phyloP scores from a whole-genome alignment of 2,113 vertebrate species.

The Pseudois nayaur region DNA sequence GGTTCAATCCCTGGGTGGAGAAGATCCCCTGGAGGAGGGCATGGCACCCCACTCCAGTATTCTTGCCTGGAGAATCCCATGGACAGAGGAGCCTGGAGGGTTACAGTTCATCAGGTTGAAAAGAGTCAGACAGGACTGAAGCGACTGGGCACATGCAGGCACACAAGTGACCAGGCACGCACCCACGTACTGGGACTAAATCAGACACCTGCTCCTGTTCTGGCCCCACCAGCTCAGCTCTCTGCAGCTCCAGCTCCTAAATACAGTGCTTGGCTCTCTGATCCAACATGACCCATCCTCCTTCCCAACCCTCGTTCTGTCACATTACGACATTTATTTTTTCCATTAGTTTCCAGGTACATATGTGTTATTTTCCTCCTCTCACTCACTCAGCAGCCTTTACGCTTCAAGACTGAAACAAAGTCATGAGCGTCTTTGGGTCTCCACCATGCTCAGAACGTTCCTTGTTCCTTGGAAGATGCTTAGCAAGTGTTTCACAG shows the following conservation, averaged over 20 bases:
- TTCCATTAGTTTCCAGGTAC: background rate
- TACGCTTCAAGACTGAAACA: background rate
- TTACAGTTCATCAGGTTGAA: background rate
- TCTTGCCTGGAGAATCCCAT: background rate
- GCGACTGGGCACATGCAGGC: fast-evolving
- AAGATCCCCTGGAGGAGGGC: background rate
- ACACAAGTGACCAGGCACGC: background rate
- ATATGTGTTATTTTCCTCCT: background rate
- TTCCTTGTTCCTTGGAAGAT: background rate
- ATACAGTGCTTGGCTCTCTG: background rate
- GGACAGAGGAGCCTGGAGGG: background rate
- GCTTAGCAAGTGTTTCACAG: background rate
- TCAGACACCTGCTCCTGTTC: background rate
- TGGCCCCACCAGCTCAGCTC: background rate
- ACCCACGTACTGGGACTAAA: background rate
- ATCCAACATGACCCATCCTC: background rate
- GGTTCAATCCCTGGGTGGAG: background rate
- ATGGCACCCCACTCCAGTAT: background rate
- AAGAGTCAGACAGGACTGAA: background rate
- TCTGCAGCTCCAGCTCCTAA: background rate
- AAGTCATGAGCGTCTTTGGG: background rate
- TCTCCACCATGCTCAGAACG: background rate
- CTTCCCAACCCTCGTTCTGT: background rate
- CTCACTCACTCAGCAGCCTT: background rate
- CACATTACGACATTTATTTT: background rate